phyloP scores from a whole-genome alignment of 2,797 vertebrate species.

The Ispidina lecontei region DNA sequence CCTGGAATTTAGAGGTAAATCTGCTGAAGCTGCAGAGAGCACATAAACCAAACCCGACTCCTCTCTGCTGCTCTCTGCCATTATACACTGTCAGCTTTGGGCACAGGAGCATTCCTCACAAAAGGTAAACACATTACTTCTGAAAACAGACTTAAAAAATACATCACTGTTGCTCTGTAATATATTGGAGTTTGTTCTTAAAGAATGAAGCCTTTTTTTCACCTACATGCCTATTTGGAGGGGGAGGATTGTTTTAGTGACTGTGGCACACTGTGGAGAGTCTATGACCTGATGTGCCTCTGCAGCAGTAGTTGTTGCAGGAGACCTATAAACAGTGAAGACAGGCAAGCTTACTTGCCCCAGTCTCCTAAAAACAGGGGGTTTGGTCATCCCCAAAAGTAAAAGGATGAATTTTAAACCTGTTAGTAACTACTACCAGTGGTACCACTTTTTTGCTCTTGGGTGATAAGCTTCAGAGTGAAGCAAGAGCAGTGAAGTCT shows the following conservation, averaged over 20 bases:
- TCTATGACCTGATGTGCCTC: not conserved
- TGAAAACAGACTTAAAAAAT: not conserved
- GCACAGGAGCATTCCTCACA: not conserved
- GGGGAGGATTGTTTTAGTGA: not conserved
- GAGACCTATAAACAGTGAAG: not conserved
- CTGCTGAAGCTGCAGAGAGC: not conserved
- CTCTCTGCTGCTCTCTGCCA: not conserved
- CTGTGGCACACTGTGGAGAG: not conserved
- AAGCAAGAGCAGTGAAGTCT: not conserved
- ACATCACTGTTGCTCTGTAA: not conserved
- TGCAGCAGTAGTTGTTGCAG: not conserved
- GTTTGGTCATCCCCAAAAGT: not conserved
- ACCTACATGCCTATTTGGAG: not conserved
- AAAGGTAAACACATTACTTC: not conserved
- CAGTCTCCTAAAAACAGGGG: not conserved
- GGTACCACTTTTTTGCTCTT: not conserved
- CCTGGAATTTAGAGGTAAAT: conserved; percentile 5
- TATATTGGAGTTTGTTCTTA: not conserved
- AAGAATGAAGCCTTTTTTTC: not conserved
- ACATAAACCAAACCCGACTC: not conserved
- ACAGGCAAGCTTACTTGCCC: not conserved
- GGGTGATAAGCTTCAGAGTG: not conserved
- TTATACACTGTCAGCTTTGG: not conserved
- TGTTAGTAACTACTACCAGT: not conserved
- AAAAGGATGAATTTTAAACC: not conserved